Evolutionary conservation across 2,888 invertebrate genomes (phyloP).

Genomic region (Ischnura elegans): DNA sequence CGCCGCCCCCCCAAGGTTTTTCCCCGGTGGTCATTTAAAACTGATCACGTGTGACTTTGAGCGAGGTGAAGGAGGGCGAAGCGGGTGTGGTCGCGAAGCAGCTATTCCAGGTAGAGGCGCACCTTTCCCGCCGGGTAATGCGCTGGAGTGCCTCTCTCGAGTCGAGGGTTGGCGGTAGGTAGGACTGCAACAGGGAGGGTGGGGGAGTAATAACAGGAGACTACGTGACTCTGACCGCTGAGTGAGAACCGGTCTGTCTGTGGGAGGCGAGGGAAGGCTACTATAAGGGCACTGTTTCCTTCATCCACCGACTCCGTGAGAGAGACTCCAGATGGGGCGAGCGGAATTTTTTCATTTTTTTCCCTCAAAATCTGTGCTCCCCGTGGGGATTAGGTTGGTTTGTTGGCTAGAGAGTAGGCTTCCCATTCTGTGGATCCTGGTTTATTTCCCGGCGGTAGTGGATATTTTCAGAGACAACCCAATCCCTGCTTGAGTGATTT

Average conservation of each 20-base stretch:
- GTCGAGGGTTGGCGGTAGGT: background rate
- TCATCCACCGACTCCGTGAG: background rate
- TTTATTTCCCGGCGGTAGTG: too few species aligned
- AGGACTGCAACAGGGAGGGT: background rate
- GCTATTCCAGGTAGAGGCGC: background rate
- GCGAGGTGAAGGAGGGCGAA: background rate
- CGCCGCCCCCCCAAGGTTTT: background rate
- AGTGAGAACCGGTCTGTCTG: constrained; percentile 11
- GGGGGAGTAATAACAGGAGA: constrained; percentile 14
- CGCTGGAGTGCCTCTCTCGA: background rate
- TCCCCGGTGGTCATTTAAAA: constrained; percentile 11
- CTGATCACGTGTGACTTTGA: background rate
- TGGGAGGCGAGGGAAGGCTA: background rate
- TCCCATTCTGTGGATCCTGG: too few species aligned
- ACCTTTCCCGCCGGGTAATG: background rate
- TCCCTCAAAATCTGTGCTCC: too few species aligned
- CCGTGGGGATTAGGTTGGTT: too few species aligned
- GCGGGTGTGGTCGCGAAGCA: background rate
- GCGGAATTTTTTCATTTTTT: background rate
- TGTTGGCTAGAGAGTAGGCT: too few species aligned
- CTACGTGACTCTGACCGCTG: constrained; percentile 28
- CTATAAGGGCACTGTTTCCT: background rate
- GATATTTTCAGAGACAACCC: too few species aligned
- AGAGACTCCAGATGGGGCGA: background rate
- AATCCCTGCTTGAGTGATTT: too few species aligned